A percentile compares a stretch with the other conserved stretches of the same genome.
Conservation (phyloP, 2,797 vertebrate genomes). For the Miichthys miiuy region DNA sequence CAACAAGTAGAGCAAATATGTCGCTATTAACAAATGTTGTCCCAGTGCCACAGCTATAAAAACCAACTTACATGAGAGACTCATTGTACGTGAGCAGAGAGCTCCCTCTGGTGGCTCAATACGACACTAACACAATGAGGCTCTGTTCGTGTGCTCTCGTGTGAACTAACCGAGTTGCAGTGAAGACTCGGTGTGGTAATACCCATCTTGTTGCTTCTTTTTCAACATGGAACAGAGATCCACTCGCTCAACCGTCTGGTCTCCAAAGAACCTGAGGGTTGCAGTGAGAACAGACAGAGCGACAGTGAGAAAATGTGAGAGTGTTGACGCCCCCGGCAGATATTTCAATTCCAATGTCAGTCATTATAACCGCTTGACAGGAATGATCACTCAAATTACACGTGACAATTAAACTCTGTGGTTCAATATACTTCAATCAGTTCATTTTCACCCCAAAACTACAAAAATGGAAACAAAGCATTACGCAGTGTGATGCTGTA, state of each 20-base stretch:
- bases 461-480: not conserved
- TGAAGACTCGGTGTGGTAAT: constrained; percentile 81
- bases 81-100: not conserved
- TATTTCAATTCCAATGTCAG: not conserved
- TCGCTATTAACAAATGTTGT: not conserved
- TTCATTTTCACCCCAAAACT: not conserved
- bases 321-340: not conserved
- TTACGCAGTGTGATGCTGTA: not conserved
- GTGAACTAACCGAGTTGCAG: constrained; percentile 72
- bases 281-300: constrained; percentile 1
- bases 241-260: constrained; percentile 88
- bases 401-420: not conserved
- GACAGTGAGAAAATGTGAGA: not conserved
- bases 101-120: constrained; percentile 63
- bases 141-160: not conserved
- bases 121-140: not conserved
- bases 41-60: not conserved
- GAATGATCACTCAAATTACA: not conserved
- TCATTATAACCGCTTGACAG: too few species aligned
- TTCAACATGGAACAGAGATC: constrained; percentile 98
- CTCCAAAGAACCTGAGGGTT: constrained; percentile 88
- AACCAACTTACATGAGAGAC: not conserved
- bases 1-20: not conserved
- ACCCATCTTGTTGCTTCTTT: constrained; percentile 87
- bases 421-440: not conserved